A percentile compares a stretch with the other conserved stretches of the same genome.
Evolutionary conservation across 2,797 vertebrate species (phyloP).

Genomic region (Coracias cyanogaster): DNA sequence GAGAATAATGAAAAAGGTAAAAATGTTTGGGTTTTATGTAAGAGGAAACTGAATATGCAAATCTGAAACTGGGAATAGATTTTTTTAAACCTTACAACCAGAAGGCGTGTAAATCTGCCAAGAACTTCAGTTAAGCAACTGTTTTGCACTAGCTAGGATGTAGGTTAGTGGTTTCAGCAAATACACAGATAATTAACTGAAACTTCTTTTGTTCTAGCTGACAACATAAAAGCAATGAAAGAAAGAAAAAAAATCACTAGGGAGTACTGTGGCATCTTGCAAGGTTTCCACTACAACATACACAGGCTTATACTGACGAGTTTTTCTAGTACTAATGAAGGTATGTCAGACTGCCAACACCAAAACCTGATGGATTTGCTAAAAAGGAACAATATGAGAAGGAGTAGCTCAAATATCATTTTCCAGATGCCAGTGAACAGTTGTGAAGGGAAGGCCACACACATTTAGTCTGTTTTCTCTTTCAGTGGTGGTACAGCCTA

Average conservation of each 20-base stretch:
- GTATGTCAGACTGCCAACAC: not conserved
- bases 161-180: constrained; percentile 59
- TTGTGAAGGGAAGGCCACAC: not conserved
- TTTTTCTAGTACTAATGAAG: constrained; percentile 13
- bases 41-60: constrained; percentile 2
- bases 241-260: not conserved
- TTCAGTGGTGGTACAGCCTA: not conserved
- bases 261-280: not conserved
- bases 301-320: not conserved
- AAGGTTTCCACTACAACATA: not conserved
- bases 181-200: constrained; percentile 50
- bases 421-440: not conserved
- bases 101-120: constrained; percentile 48
- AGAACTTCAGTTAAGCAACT: constrained; percentile 35
- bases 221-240: constrained; percentile 28
- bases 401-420: not conserved
- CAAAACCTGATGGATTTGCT: not conserved
- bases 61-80: not conserved
- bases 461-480: not conserved
- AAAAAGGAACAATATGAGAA: not conserved
- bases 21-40: not conserved
- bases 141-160: not conserved
- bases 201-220: constrained; percentile 53
- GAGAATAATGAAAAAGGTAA: not conserved
- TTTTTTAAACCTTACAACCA: not conserved